Conservation (phyloP, 2,797 vertebrate species). For the Mormyrus hasselquistii region DNA sequence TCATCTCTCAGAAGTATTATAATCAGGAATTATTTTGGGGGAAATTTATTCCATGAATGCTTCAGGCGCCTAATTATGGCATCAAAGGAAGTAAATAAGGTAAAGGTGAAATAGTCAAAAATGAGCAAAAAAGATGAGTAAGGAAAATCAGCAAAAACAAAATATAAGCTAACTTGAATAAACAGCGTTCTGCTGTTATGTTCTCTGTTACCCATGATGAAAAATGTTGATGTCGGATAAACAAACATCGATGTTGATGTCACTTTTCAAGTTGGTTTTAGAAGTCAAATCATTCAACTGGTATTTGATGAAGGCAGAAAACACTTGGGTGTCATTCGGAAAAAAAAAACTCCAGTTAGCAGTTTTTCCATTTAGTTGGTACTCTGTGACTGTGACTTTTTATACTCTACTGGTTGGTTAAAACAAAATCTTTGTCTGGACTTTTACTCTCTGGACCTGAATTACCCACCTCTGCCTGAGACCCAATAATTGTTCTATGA, state of each 20-base stretch:
- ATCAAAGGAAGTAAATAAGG: background rate
- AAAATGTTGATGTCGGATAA: background rate
- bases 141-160: background rate
- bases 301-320: background rate
- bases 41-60: background rate
- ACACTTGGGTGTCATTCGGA: background rate
- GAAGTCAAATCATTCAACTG: background rate
- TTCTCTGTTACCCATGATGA: background rate
- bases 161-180: background rate
- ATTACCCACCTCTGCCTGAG: background rate
- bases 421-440: background rate
- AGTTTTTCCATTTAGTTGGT: background rate
- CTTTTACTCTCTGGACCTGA: background rate
- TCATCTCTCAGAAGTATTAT: background rate
- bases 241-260: background rate
- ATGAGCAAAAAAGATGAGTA: background rate
- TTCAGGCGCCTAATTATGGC: background rate
- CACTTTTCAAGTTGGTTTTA: background rate
- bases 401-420: background rate
- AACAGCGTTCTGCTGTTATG: background rate
- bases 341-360: background rate
- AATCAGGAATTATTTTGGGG: background rate
- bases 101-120: background rate
- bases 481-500: background rate
- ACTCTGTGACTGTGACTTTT: background rate